Percentiles rank a stretch among this genome's conserved stretches.
These are phyloP conservation scores for Biston stratarius DNA, from an alignment of 2,888 invertebrate species.

Conservation along the genomic window DNA sequence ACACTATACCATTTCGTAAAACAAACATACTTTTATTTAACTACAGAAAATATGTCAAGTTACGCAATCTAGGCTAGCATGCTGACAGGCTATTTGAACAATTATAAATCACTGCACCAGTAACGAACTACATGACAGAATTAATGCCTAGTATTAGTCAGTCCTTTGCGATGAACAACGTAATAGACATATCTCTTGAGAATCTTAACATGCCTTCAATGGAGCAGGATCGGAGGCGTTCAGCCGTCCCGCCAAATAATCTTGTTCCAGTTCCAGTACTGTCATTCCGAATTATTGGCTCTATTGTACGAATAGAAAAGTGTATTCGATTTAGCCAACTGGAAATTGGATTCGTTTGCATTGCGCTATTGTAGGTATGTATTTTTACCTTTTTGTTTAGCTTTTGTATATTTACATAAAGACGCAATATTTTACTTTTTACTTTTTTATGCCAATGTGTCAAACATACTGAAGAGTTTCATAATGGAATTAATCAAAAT, in stretches of 20 bases:
- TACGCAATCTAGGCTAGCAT: no score
- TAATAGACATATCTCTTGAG: not conserved
- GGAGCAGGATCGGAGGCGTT: not conserved
- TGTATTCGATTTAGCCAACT: conserved; percentile 13
- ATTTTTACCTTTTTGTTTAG: conserved; percentile 1
- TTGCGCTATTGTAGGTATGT: conserved; percentile 5
- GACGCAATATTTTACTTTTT: not conserved
- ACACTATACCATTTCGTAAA: no score
- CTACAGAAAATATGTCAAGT: no score
- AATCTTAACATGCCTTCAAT: not conserved
- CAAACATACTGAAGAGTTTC: no score
- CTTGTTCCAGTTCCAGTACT: conserved; percentile 28
- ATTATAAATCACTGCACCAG: no score
- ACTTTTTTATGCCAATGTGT: no score
- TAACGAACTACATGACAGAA: no score
- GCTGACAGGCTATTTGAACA: no score
- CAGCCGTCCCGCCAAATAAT: conserved; percentile 23
- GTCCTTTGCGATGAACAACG: not conserved
- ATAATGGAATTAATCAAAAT: no score
- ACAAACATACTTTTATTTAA: no score
- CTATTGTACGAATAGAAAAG: conserved; percentile 5
- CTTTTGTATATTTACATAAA: not conserved
- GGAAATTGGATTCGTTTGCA: conserved; percentile 21
- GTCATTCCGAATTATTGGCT: conserved; percentile 20
- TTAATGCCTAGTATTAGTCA: not conserved